Evolutionary conservation across 1,140 invertebrate genomes (phyloP).

Genomic region (Neuroterus valhalla): DNA sequence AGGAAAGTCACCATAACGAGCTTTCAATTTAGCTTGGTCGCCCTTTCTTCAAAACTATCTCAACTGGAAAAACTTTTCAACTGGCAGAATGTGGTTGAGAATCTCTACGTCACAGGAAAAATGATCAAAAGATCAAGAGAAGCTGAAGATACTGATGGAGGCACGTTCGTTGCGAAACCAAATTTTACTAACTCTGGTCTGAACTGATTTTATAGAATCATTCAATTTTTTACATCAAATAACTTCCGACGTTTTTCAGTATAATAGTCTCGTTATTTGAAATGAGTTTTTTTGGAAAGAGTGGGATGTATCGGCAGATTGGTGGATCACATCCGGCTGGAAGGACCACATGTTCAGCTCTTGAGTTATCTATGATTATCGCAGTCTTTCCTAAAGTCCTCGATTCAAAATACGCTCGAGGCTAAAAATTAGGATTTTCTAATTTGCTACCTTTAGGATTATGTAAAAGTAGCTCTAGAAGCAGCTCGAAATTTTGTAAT

Average conservation of each 20-base stretch:
- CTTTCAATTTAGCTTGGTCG: neutral
- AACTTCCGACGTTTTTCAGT: no score
- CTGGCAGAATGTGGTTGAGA: neutral
- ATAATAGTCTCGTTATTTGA: no score
- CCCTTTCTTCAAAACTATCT: neutral
- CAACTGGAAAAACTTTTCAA: no score
- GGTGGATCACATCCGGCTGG: no score
- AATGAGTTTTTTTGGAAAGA: no score
- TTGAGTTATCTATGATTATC: neutral
- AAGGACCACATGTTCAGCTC: neutral
- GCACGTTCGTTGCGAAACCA: neutral
- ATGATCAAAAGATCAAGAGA: neutral
- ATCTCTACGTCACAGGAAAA: neutral
- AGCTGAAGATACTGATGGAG: neutral
- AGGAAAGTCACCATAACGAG: neutral
- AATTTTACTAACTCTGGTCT: conserved; percentile 17
- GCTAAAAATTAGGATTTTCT: neutral
- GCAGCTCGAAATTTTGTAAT: neutral
- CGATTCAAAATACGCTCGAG: no score
- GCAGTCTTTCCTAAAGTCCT: no score
- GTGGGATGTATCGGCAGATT: no score
- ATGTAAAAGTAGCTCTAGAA: neutral
- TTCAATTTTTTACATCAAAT: conserved; percentile 11
- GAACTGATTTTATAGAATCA: neutral
- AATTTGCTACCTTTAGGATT: conserved; percentile 3